phyloP scores from a whole-genome alignment of 2,113 vertebrate species.

The Craseonycteris thonglongyai region DNA sequence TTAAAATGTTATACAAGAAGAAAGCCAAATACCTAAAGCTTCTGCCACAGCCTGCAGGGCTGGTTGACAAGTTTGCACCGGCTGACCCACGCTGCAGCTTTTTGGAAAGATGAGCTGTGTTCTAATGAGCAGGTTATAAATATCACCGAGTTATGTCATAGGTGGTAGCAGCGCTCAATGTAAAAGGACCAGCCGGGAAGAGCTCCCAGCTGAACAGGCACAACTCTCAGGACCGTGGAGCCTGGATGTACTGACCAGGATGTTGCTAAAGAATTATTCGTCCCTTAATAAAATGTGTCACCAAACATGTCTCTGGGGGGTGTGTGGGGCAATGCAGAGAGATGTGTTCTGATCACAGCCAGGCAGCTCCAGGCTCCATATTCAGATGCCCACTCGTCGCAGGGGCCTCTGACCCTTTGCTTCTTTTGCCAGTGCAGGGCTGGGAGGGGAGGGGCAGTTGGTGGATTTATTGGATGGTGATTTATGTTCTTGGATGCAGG shows the following conservation, averaged over 20 bases:
- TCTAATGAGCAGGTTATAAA: conserved; percentile 54
- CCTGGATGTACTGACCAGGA: background rate
- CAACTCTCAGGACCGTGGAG: background rate
- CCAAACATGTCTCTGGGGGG: background rate
- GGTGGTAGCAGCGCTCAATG: background rate
- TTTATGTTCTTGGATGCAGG: background rate
- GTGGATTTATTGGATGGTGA: background rate
- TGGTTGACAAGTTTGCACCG: conserved; percentile 12
- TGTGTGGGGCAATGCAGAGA: background rate
- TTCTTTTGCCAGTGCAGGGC: background rate
- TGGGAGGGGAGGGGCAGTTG: background rate
- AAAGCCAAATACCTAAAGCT: background rate
- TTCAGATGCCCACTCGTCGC: accelerated
- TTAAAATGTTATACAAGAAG: conserved; percentile 31
- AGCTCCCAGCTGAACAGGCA: background rate
- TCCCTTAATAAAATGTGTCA: background rate
- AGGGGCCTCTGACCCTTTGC: background rate
- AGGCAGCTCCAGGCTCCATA: background rate
- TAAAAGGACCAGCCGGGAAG: background rate
- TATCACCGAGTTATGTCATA: conserved; percentile 14
- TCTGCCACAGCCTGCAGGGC: background rate
- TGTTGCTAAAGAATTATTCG: background rate
- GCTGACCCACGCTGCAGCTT: background rate
- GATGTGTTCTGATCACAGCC: background rate
- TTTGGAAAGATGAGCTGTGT: conserved; percentile 47